Conservation (phyloP, 2,113 vertebrate genomes). For the Emberiza fucata region DNA sequence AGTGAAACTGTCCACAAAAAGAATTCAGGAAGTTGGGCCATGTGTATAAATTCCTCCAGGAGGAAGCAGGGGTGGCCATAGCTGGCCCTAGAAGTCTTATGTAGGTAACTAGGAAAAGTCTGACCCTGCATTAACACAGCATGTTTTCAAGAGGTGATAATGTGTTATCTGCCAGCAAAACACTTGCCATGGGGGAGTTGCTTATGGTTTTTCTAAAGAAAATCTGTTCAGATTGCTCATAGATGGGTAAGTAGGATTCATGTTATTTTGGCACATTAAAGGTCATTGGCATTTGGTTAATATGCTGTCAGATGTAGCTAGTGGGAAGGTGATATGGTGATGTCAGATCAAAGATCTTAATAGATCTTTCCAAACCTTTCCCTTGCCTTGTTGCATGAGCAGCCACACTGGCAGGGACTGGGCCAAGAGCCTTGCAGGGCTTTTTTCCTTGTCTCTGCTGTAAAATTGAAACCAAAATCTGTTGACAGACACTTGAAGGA, state of each 20-base stretch:
- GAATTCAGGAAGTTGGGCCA: neutral
- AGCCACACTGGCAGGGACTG: neutral
- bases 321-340: neutral
- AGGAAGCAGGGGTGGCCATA: neutral
- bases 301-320: neutral
- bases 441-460: neutral
- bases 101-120: neutral
- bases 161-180: neutral
- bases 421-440: neutral
- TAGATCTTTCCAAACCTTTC: neutral
- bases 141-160: neutral
- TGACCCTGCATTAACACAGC: neutral
- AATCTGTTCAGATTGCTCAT: slow-evolving; percentile 6
- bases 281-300: neutral
- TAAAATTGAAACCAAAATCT: neutral
- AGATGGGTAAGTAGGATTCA: neutral
- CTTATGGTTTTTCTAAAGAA: neutral
- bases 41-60: neutral
- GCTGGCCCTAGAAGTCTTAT: neutral
- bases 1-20: neutral
- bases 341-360: neutral
- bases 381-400: neutral
- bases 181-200: neutral
- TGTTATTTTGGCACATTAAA: neutral
- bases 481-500: neutral